Evolutionary conservation across 2,797 vertebrate genomes (phyloP).

Genomic region (Thaleichthys pacificus): DNA sequence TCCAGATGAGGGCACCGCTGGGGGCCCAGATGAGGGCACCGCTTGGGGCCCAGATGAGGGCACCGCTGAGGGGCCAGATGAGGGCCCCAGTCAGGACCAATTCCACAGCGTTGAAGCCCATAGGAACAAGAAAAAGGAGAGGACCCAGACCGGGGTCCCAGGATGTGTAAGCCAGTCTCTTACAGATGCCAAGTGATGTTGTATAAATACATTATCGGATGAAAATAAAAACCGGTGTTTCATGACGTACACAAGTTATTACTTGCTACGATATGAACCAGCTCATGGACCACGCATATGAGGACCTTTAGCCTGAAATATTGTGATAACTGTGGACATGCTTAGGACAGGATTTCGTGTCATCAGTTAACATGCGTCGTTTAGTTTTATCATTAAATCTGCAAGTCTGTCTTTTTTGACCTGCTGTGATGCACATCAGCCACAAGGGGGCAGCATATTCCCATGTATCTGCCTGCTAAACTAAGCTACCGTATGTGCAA

Average conservation of each 20-base stretch:
- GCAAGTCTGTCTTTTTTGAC: no score
- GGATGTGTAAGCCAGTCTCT: constrained; percentile 14
- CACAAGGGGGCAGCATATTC: constrained; percentile 39
- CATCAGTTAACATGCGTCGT: background rate
- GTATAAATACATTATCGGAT: background rate
- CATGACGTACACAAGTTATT: background rate
- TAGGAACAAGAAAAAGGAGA: constrained; percentile 47
- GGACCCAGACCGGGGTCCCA: constrained; percentile 33
- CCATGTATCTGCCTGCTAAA: background rate
- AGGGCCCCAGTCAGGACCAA: constrained; percentile 15
- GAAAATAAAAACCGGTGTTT: background rate
- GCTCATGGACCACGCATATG: background rate
- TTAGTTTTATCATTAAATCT: no score
- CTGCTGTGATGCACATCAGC: no score
- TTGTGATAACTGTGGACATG: background rate
- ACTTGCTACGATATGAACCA: background rate
- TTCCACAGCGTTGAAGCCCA: constrained; percentile 6
- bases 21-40: constrained; percentile 41
- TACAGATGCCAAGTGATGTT: background rate
- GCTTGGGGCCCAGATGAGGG: constrained; percentile 23
- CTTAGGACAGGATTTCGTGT: background rate
- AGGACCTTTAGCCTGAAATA: background rate
- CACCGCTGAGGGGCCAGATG: constrained; percentile 33
- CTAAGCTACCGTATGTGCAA: no score
- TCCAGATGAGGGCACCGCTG: constrained; percentile 39